Percentiles rank a stretch among this genome's conserved stretches.
phyloP scores from a whole-genome alignment of 2,888 invertebrate genomes.

The Catocala nupta region DNA sequence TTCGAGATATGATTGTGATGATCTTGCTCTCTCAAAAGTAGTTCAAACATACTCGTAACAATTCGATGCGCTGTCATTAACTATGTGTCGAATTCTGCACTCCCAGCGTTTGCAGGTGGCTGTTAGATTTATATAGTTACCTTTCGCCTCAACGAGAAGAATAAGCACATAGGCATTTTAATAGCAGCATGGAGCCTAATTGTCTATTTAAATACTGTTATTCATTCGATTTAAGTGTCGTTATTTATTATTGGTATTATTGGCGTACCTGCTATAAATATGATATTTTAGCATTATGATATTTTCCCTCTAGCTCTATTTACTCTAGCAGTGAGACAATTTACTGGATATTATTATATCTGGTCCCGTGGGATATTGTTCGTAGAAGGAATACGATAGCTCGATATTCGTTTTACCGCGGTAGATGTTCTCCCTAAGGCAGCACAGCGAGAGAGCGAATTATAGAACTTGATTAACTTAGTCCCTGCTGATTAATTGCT shows the following conservation, averaged over 20 bases:
- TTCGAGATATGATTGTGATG: conserved; percentile 18
- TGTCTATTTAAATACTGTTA: conserved; percentile 45
- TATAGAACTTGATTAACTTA: no score
- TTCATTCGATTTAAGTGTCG: conserved; percentile 21
- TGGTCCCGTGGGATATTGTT: conserved; percentile 3
- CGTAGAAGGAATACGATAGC: not conserved
- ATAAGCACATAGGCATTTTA: conserved; percentile 43
- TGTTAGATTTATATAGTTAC: conserved; percentile 27
- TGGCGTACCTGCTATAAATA: no score
- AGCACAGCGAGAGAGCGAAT: no score
- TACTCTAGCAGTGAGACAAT: conserved; percentile 17
- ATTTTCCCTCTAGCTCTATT: conserved; percentile 1
- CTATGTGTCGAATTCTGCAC: conserved; percentile 21
- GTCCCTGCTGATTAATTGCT: no score
- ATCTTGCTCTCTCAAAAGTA: conserved; percentile 20
- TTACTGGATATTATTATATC: conserved; percentile 27
- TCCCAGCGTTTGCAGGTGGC: conserved; percentile 14
- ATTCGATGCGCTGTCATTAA: conserved; percentile 27
- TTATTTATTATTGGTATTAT: conserved; percentile 6
- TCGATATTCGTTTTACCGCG: conserved; percentile 1
- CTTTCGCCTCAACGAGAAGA: conserved; percentile 33
- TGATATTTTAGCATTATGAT: no score
- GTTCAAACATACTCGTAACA: conserved; percentile 13
- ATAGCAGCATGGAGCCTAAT: conserved; percentile 42
- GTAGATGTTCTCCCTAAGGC: no score